A percentile compares a stretch with the other conserved stretches of the same genome.
Evolutionary conservation across 2,797 vertebrate genomes (phyloP).

Genomic region (Echiichthys vipera): DNA sequence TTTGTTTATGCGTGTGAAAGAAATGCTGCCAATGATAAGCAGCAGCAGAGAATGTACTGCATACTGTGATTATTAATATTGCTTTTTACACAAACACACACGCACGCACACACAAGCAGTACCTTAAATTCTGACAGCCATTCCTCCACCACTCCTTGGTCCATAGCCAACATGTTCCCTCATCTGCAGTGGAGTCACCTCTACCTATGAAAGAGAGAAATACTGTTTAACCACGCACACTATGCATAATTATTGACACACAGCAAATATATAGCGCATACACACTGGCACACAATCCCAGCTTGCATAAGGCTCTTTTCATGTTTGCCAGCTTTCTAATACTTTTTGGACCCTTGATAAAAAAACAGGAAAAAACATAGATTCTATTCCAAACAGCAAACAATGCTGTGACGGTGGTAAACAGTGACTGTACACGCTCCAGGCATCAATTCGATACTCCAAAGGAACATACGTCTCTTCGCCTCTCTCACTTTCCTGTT

Average conservation of each 20-base stretch:
- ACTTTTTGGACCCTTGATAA: conserved; percentile 23
- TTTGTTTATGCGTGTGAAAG: conserved; percentile 30
- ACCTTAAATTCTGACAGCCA: conserved; percentile 99
- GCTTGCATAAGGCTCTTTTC: conserved; percentile 9
- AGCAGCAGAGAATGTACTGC: conserved; percentile 12
- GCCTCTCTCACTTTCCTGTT: conserved; percentile 7
- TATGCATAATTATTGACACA: conserved; percentile 10
- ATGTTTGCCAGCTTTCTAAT: conserved; percentile 9
- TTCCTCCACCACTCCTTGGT: conserved; percentile 96
- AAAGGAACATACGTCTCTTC: conserved; percentile 31
- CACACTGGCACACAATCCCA: conserved; percentile 9
- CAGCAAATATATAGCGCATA: conserved; percentile 9
- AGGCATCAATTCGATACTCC: conserved; percentile 34
- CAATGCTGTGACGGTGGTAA: conserved; percentile 8
- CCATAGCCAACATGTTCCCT: conserved; percentile 97
- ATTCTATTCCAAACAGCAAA: conserved; percentile 33
- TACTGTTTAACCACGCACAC: not conserved
- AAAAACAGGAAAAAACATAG: too few species aligned
- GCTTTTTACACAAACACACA: not conserved
- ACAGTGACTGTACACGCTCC: conserved; percentile 19
- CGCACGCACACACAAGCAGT: conserved; percentile 16
- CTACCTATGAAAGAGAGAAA: conserved; percentile 78
- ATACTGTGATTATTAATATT: conserved; percentile 6
- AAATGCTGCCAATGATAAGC: conserved; percentile 26
- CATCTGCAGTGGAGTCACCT: conserved; percentile 87